Evolutionary conservation across 2,113 vertebrate genomes (phyloP).

Genomic region (Amphiprion percula): DNA sequence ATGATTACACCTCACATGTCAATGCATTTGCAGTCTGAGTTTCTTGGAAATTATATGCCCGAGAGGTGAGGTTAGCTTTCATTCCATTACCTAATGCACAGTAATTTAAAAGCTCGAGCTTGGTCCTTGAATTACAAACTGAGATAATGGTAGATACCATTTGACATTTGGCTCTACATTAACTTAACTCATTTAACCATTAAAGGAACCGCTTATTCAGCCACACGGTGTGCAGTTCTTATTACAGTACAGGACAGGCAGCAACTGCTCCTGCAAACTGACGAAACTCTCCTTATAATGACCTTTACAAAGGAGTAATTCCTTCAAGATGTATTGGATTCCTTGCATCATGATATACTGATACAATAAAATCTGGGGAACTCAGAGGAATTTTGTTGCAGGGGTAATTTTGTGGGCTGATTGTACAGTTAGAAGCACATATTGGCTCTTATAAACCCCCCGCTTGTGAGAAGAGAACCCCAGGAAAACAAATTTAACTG

Average conservation of each 20-base stretch:
- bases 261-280: slow-evolving; percentile 11
- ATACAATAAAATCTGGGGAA: slow-evolving; percentile 21
- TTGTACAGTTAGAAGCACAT: slow-evolving; percentile 8
- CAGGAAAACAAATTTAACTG: slow-evolving; percentile 21
- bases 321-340: slow-evolving; percentile 18
- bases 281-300: slow-evolving; percentile 2
- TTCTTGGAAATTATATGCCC: slow-evolving; percentile 53
- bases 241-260: slow-evolving; percentile 5
- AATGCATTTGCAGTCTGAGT: slow-evolving; percentile 26
- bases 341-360: slow-evolving; percentile 20
- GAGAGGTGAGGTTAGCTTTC: slow-evolving; percentile 62
- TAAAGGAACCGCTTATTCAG: slow-evolving; percentile 37
- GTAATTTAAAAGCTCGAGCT: slow-evolving; percentile 56
- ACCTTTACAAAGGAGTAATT: slow-evolving; percentile 43
- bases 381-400: slow-evolving; percentile 26
- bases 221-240: background rate
- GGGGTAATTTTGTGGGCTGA: slow-evolving; percentile 17
- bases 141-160: slow-evolving; percentile 47
- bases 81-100: slow-evolving; percentile 56
- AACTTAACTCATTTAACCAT: slow-evolving; percentile 55
- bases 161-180: slow-evolving; percentile 58
- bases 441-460: slow-evolving; percentile 20
- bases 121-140: slow-evolving; percentile 58
- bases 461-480: slow-evolving; percentile 14
- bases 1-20: slow-evolving; percentile 1